Conservation (phyloP, 2,113 vertebrate species). For the Cricetomys ansorgei region DNA sequence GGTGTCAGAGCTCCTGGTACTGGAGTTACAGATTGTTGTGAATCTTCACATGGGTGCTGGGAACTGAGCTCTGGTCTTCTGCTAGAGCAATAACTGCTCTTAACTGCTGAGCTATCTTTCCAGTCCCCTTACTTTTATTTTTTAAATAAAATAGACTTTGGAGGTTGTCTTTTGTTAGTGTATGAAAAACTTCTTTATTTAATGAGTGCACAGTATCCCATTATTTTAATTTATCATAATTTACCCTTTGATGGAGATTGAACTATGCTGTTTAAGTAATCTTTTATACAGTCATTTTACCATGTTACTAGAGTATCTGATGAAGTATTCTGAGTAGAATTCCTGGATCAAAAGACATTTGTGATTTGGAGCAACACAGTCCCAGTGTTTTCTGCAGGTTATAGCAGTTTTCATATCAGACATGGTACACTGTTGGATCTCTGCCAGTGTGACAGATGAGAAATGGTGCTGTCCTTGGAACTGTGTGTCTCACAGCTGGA, state of each 20-base stretch:
- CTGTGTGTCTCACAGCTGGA: neutral
- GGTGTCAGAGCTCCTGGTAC: too few relatives aligned
- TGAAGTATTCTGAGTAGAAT: neutral
- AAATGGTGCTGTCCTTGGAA: neutral
- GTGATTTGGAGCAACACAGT: neutral
- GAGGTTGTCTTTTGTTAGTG: neutral
- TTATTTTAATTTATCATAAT: neutral
- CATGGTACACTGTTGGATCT: neutral
- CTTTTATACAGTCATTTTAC: neutral
- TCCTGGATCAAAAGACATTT: neutral
- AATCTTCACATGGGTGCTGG: too few relatives aligned
- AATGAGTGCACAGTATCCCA: neutral
- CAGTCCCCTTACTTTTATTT: neutral
- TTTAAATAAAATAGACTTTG: neutral
- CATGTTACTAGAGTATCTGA: neutral
- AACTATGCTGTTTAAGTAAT: neutral
- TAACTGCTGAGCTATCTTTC: too few relatives aligned
- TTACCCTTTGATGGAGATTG: neutral
- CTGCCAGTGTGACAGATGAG: neutral
- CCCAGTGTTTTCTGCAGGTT: neutral
- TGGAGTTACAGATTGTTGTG: too few relatives aligned
- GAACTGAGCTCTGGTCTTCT: too few relatives aligned
- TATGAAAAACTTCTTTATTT: neutral
- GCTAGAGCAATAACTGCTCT: too few relatives aligned
- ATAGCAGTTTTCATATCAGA: neutral